Evolutionary conservation across 2,888 invertebrate genomes (phyloP), one percentile per base, ranked within the genome.

Genomic region (Drosophila testacea): DNA sequence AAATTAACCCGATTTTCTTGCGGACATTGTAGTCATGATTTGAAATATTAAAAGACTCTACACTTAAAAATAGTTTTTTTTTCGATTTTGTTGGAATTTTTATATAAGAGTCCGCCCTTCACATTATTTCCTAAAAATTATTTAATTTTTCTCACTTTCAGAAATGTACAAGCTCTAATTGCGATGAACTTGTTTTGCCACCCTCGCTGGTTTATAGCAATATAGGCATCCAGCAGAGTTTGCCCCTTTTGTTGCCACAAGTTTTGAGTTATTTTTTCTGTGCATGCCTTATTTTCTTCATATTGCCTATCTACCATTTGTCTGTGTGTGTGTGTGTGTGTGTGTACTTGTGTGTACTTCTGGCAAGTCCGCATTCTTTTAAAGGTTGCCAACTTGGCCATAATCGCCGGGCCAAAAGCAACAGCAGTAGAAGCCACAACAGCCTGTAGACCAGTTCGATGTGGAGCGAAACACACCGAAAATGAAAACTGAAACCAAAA

Each of bases 341-440:
- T 48, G 57, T 47, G 55, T 63, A 39, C 30, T 44, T 77, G 63
- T 71, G 71, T 71, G 78, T 78, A 81, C 62, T 88, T 82, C 86
- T 90, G 77, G 88, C 86, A 83, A 89, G 89, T 91, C 90, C 90
- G 90, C 90, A 91, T 91, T 91, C 90, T 91, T 91, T 91, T 76
- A 91, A 91, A 91, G 90, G 91, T 91, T 91, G 90, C 85, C 90
- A 91, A 88, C 84, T 90, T 90, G 87, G 81, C 79, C 71, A 66
- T 57, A 64, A 79, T 55, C 65, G 63, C 60, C 66, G 42, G 63
- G 68, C 52, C 64, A 66, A 52, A 61, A 32, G 7, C 32, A 32
- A 32, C 32, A 67, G 61, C 62, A 36, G 56, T 66, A 38, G 59
- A 50, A 71, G 55, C 67, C 70, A 61, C 56, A 57, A 61, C 56